phyloP scores from a whole-genome alignment of 2,888 invertebrate genomes.

The Dione vanillae region DNA sequence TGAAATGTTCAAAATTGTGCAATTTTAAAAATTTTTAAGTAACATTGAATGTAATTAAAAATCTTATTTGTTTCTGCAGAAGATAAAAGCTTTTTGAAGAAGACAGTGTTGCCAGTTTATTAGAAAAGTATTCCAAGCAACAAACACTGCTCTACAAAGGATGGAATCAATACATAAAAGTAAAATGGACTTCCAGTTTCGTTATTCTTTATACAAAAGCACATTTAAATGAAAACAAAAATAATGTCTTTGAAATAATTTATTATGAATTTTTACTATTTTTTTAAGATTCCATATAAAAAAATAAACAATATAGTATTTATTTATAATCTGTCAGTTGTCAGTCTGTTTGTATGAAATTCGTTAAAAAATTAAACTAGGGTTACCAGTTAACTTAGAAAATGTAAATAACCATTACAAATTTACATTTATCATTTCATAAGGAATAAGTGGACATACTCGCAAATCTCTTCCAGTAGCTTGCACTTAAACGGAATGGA shows the following conservation, averaged over 20 bases:
- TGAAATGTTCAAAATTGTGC: background rate
- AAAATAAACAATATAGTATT: too few species aligned
- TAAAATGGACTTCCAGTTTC: background rate
- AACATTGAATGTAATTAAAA: background rate
- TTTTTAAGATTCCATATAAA: background rate
- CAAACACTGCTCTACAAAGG: background rate
- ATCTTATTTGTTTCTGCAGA: background rate
- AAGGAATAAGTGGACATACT: too few species aligned
- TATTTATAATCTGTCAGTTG: too few species aligned
- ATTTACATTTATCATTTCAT: too few species aligned
- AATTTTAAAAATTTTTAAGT: background rate
- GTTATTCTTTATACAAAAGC: background rate
- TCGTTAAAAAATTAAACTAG: too few species aligned
- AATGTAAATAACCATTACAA: too few species aligned
- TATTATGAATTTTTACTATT: too few species aligned
- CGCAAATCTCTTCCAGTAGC: too few species aligned
- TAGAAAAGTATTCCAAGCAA: background rate
- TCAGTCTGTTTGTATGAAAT: too few species aligned
- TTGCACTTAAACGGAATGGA: too few species aligned
- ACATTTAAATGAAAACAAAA: background rate
- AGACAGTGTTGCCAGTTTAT: background rate
- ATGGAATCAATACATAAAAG: background rate
- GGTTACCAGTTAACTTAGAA: too few species aligned
- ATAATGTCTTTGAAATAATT: background rate
- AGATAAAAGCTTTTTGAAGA: background rate